Evolutionary conservation across 2,113 vertebrate genomes (phyloP), one percentile per base, ranked within the genome.

Genomic region (Platysternon megacephalum): DNA sequence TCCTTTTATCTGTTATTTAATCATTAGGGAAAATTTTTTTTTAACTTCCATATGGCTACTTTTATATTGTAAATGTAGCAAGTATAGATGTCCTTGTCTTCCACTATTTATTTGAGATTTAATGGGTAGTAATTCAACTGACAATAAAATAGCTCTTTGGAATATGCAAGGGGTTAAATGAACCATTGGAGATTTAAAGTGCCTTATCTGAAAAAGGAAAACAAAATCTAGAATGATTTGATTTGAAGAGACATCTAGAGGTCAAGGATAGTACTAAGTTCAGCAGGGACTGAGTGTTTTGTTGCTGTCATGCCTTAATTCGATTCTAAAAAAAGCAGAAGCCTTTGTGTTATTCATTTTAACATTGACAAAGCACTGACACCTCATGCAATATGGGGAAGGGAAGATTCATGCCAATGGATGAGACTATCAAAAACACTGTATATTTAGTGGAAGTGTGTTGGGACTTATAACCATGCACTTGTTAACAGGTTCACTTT

Each of bases 31-130:
- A 94, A 87, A 95, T 93, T 83, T n/a, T 95, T 35, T 78, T 94
- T 81, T 80, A 39, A 91, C 89, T 92, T 84, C 85, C 82, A 85
- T 26, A 1, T 11, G 32, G 90, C 65, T 90, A 14, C 72, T 48
- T 90, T 79, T 49, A 49, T 46, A 65, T 44, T 84, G 42, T 87
- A 79, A 65, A 82, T 76, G 46, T 28, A 93, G 51, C 84, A 95
- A 94, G 83, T 68, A 86, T 55, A 92, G 61, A 35, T 84, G 91
- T 91, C 93, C 91, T 96, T 95, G 93, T 48, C 81, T 96, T 90
- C 90, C 52, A 92, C 81, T 84, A 72, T 96, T 94, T 86, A 22
- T 84, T 78, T 68, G 85, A 92, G 46, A 85, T 95, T 95, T 90
- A 88, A 76, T 14, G 3, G 91, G 87, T 91, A 82, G 84, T 88